Conservation (phyloP, 2,797 vertebrate species). For the Perodicticus potto region DNA sequence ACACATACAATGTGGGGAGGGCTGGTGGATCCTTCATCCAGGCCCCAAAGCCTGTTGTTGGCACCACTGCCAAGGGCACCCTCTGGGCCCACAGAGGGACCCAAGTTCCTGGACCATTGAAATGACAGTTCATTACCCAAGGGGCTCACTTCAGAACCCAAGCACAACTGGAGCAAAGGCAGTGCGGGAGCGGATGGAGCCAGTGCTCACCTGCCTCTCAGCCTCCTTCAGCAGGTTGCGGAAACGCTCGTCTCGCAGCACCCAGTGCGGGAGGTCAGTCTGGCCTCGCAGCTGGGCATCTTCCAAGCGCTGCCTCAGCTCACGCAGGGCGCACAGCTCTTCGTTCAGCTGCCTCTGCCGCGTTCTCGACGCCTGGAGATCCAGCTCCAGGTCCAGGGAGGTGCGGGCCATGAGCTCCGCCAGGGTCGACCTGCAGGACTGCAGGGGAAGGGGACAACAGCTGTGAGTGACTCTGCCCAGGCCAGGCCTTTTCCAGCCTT, state of each 20-base stretch:
- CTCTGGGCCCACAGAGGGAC: not conserved
- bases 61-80: not conserved
- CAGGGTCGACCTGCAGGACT: constrained; percentile 95
- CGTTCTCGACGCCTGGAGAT: constrained; percentile 98
- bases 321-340: constrained; percentile 94
- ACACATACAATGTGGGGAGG: not conserved
- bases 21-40: no score
- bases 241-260: constrained; percentile 96
- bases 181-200: not conserved
- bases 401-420: constrained; percentile 97
- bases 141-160: not conserved
- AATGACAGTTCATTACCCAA: no score
- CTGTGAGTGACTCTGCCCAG: not conserved
- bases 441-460: constrained; percentile 78
- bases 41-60: not conserved
- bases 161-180: not conserved
- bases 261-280: constrained; percentile 94
- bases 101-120: not conserved
- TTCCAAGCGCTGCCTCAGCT: constrained; percentile 96
- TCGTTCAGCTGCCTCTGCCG: constrained; percentile 97
- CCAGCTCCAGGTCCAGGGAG: constrained; percentile 99
- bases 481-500: not conserved
- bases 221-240: constrained; percentile 95
- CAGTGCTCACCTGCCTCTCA: constrained; percentile 93
- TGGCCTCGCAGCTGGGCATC: constrained; percentile 93